Base-by-base conservation (phyloP, 2,888 invertebrate species). In the Metallyticus violacea region DNA sequence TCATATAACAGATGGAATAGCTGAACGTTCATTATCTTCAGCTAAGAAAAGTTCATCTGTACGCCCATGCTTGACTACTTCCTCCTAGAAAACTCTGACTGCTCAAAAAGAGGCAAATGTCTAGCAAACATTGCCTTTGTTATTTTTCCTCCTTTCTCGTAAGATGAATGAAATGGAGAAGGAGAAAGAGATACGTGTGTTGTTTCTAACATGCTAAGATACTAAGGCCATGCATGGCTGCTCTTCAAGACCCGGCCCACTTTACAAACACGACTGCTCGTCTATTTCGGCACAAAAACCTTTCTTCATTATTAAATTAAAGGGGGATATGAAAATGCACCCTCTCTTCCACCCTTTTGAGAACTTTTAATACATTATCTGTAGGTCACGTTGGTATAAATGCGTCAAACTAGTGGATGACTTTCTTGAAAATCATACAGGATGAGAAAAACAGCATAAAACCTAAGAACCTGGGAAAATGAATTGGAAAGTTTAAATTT, bases 261-360 rank as follows among this genome's bases (percentile, higher is more conserved):
- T 83, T 83, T 83, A 77, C 83, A 83, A 83, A 83, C 83, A 83
- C 83, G 29, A 77, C 40, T 62, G 40, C 40, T 62, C 40, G 40
- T 62, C 40, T 62, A 62, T 62, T 62, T 62, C 40, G 40, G 40
- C 40, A 62, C 22, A 62, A 62, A 62, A 62, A 62, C 85, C 87
- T 85, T 86, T 87, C 87, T 85, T 87, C 87, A 79, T 87, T 87
- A 87, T 85, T 87, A 83, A 83, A 83, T 83, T 83, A 87, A 87
- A 87, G 79, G 82, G 40, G 40, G 40, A 62, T 15, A 62, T 62
- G 40, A 85, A 29, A 28, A 81, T 80, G 81, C 27, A 80, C 29
- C 62, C 81, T n/a, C 77, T 77, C 3, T 77, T 4, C 28, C 85
- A 78, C 28, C 85, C 40, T 62, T 62, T 62, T 62, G n/a, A 62